A percentile compares a stretch with the other conserved stretches of the same genome.
These are phyloP conservation scores for Melieria picta DNA, from an alignment of 2,888 invertebrate species.

Conservation along the genomic window DNA sequence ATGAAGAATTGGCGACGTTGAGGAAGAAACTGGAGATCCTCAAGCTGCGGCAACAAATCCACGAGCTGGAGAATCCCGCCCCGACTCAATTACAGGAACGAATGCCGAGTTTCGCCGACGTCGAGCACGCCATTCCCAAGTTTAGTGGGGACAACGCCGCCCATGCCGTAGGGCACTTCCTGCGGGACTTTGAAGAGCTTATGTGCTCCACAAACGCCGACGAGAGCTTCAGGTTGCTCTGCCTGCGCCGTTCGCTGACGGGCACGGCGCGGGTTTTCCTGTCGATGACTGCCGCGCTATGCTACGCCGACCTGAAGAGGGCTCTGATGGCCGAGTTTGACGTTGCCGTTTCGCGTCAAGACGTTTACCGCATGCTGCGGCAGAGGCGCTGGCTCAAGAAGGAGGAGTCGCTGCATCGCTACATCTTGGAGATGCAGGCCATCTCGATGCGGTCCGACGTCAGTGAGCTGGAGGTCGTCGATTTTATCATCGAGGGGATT, in stretches of 20 bases:
- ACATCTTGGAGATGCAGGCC: constrained; percentile 22
- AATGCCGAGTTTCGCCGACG: constrained; percentile 11
- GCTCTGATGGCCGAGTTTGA: constrained; percentile 4
- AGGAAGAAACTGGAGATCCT: neutral
- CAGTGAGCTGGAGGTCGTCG: constrained; percentile 1
- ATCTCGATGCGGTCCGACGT: constrained; percentile 19
- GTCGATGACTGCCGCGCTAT: neutral
- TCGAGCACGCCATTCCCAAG: constrained; percentile 21
- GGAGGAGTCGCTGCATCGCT: constrained; percentile 21
- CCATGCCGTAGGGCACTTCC: constrained; percentile 17
- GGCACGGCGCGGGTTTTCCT: constrained; percentile 14
- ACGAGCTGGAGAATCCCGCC: neutral
- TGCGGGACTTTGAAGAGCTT: constrained; percentile 28
- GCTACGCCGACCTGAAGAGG: neutral
- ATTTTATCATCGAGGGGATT: constrained; percentile 8
- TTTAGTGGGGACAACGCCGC: constrained; percentile 14
- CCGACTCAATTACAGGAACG: neutral
- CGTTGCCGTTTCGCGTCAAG: neutral
- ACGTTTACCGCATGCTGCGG: constrained; percentile 12
- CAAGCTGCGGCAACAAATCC: constrained; percentile 6
- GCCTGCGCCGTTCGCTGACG: constrained; percentile 14
- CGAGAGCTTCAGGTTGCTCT: constrained; percentile 10
- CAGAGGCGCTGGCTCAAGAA: constrained; percentile 12
- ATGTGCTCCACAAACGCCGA: constrained; percentile 20
- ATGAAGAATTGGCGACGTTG: constrained; percentile 1